Percentiles rank a stretch among this genome's conserved stretches.
These are phyloP conservation scores for Galbula dea DNA, from an alignment of 2,113 vertebrate genomes.

Conservation along the genomic window DNA sequence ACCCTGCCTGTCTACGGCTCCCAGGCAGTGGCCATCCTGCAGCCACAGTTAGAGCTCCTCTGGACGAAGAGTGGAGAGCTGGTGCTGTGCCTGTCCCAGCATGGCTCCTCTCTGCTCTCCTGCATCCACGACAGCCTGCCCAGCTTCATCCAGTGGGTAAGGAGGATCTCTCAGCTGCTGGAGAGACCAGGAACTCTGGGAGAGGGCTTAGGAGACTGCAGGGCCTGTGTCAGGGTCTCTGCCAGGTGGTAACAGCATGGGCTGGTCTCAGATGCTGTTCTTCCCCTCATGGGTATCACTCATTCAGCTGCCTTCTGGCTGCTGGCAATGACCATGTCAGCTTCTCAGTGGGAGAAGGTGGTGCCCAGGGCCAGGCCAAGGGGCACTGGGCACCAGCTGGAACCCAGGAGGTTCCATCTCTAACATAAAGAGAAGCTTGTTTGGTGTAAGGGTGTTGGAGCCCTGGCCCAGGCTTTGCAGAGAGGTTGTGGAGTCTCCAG, in stretches of 20 bases:
- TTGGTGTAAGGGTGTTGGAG: no score
- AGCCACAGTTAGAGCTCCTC: constrained; percentile 75
- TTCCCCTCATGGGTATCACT: not conserved
- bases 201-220: not conserved
- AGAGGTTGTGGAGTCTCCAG: not conserved
- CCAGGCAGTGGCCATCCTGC: constrained; percentile 41
- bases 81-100: constrained; percentile 55
- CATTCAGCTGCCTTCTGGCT: not conserved
- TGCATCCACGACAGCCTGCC: constrained; percentile 74
- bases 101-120: constrained; percentile 64
- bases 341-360: not conserved
- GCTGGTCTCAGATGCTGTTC: no score
- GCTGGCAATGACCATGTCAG: not conserved
- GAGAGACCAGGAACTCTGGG: not conserved
- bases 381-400: no score
- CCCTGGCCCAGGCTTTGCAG: not conserved
- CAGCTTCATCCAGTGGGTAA: constrained; percentile 79
- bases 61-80: constrained; percentile 59
- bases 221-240: rapidly evolving
- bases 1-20: constrained; percentile 79
- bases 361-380: no score
- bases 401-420: no score
- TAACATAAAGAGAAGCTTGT: no score
- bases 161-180: not conserved
- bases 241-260: rapidly evolving